Evolutionary conservation across 2,797 vertebrate genomes (phyloP).

Genomic region (Taenioides sp.): DNA sequence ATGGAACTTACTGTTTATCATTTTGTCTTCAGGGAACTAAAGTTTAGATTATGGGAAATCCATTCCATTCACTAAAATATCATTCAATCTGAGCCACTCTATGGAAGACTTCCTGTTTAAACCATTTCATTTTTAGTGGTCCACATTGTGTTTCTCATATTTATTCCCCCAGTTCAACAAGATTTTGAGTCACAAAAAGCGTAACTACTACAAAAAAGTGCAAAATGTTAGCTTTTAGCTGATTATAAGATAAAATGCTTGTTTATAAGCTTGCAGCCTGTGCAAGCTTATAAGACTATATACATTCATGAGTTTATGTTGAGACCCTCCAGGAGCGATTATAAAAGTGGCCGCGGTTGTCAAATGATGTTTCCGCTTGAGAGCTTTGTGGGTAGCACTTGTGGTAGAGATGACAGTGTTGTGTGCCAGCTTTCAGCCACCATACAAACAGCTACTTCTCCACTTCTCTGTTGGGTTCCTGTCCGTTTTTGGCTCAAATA

Average conservation of each 20-base stretch:
- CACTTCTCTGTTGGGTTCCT: conserved; percentile 37
- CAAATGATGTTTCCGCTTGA: conserved; percentile 71
- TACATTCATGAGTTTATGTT: conserved; percentile 40
- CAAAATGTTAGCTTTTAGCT: not conserved
- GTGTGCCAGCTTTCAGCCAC: conserved; percentile 56
- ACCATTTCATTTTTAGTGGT: conserved; percentile 1
- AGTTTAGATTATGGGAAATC: conserved; percentile 7
- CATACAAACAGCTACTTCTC: conserved; percentile 73
- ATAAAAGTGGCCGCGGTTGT: conserved; percentile 69
- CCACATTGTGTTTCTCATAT: not conserved
- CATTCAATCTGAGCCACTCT: not conserved
- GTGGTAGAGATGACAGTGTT: conserved; percentile 56
- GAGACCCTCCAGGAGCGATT: conserved; percentile 49
- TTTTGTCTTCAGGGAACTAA: conserved; percentile 1
- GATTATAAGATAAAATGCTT: not conserved
- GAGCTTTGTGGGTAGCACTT: conserved; percentile 55
- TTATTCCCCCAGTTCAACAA: not conserved
- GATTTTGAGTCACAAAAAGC: not conserved
- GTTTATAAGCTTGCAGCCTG: conserved; percentile 1
- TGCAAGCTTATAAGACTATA: conserved; percentile 21
- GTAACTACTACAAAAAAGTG: not conserved
- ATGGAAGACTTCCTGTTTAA: conserved; percentile 12
- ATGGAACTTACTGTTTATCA: not conserved
- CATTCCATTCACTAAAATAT: not conserved
- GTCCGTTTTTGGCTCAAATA: conserved; percentile 30